Base-by-base conservation (phyloP, 2,888 invertebrate genomes). In the Oscheius sp. region DNA sequence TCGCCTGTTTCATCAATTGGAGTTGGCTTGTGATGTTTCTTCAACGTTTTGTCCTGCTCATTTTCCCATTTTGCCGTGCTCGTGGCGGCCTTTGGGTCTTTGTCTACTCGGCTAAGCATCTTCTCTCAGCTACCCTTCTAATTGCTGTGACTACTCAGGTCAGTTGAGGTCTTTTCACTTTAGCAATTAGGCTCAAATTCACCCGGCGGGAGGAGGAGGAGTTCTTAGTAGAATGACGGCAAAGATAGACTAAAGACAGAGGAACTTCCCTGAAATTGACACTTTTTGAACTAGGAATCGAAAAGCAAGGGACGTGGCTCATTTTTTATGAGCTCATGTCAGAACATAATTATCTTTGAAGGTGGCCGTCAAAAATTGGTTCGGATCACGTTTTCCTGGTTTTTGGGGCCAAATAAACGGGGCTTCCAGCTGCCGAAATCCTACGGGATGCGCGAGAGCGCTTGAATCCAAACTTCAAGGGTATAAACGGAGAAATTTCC, bases 1-100 rank as follows among this genome's bases (percentile, higher is more conserved):
- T 83, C 0, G 79, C 83, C 18, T 83, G 83, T 49, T 85, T 84
- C 73, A 78, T 77, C 55, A 85, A 85, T 59, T 85, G 85, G 85
- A 70, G 77, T 2, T 85, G 85, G 85, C 74, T 85, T 13, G 75
- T 79, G 49, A 78, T 85, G 74, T 85, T 84, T 70, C 74, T 80
- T 12, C 85, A 85, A 59, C 74, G 85, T 46, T 85, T 80, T 63
- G 81, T 82, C 56, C 72, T 83, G 59, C 76, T 85, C 7, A 80
- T 85, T 73, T 85, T 82, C 46, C 83, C 85, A 1, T 77, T 85
- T 74, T 81, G 82, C 68, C 69, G 85, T 9, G 64, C 72, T n/a
- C 61, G 69, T 9, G 63, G 71, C 16, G 84, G 81, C 12, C 63
- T 74, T 21, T 78, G 84, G 46, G 74, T 77, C 9, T 79, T 79